phyloP scores from a whole-genome alignment of 2,888 invertebrate species.

The Leucophenga montana region DNA sequence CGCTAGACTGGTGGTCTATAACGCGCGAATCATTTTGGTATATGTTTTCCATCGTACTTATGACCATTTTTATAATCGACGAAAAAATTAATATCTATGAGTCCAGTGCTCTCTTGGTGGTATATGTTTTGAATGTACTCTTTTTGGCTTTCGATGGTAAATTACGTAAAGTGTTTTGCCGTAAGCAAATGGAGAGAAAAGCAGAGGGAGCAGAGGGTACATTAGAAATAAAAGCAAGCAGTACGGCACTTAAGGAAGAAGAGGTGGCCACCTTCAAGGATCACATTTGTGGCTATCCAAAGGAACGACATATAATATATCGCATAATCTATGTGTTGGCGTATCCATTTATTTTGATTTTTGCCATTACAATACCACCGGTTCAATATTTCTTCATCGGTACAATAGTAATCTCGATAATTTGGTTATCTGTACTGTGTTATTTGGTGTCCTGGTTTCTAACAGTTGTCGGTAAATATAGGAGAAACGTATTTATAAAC shows the following conservation, averaged over 20 bases:
- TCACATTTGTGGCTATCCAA: background rate
- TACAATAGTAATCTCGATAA: background rate
- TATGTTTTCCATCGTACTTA: background rate
- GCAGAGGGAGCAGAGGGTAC: no score
- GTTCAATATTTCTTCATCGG: background rate
- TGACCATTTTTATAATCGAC: constrained; percentile 6
- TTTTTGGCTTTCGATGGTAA: background rate
- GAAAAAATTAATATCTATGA: background rate
- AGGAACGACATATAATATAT: no score
- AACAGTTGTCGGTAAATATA: constrained; percentile 71
- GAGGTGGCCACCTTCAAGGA: background rate
- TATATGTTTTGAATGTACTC: background rate
- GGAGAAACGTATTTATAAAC: no score
- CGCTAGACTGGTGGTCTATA: constrained; percentile 85
- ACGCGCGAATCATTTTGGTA: constrained; percentile 77
- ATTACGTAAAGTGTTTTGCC: no score
- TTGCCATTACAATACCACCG: constrained; percentile 8
- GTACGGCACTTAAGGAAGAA: no score
- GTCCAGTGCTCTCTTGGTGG: background rate
- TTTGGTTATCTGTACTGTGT: constrained; percentile 8
- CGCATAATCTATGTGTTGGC: no score
- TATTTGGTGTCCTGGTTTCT: constrained; percentile 9
- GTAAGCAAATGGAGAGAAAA: no score
- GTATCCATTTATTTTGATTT: background rate
- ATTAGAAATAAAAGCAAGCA: no score